Conservation (phyloP, 2,797 vertebrate genomes). For the Setipinna tenuifilis region DNA sequence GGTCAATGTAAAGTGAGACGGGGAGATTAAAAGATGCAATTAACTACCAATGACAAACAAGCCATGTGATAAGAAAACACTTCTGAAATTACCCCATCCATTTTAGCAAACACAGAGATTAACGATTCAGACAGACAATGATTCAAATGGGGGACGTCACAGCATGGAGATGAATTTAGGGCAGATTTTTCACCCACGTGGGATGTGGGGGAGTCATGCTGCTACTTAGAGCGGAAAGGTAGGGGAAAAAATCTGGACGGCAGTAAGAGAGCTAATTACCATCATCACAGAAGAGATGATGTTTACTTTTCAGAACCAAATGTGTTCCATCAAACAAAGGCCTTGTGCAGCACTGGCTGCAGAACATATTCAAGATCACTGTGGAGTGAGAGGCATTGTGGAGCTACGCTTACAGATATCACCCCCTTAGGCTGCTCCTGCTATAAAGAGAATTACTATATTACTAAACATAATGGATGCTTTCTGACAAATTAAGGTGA, state of each 20-base stretch:
- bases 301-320: conserved; percentile 12
- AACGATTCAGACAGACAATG: neutral
- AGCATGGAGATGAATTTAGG: conserved; percentile 1
- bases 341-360: neutral
- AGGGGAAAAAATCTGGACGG: conserved; percentile 50
- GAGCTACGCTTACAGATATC: too few species aligned
- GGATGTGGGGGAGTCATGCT: neutral
- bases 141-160: neutral
- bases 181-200: conserved; percentile 12
- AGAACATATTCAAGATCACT: neutral
- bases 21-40: conserved; percentile 46
- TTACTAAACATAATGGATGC: neutral
- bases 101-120: neutral
- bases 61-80: conserved; percentile 42
- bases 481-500: neutral
- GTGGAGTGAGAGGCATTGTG: too few species aligned
- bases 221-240: conserved; percentile 15
- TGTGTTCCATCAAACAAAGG: conserved; percentile 21
- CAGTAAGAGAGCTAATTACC: conserved; percentile 25
- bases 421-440: neutral
- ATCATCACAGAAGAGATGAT: conserved; percentile 10
- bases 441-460: neutral
- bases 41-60: conserved; percentile 55
- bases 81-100: conserved; percentile 43
- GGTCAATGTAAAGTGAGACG: conserved; percentile 33